A percentile compares a stretch with the other conserved stretches of the same genome.
phyloP scores from a whole-genome alignment of 1,140 invertebrate genomes.

The Mactra quadrangularis region DNA sequence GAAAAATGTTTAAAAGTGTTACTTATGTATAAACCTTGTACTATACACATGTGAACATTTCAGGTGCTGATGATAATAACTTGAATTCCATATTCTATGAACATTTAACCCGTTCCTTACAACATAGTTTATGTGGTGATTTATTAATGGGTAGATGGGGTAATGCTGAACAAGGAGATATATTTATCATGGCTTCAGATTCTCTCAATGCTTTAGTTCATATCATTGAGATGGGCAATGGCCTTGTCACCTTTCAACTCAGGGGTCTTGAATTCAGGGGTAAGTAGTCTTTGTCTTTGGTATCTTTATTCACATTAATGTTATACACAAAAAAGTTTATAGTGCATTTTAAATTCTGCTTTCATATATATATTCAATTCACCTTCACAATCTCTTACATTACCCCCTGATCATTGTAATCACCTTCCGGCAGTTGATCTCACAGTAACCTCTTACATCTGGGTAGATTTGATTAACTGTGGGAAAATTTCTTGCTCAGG shows the following conservation, averaged over 20 bases:
- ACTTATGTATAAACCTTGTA: too few relatives aligned
- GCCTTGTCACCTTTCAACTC: conserved; percentile 98
- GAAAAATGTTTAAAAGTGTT: too few relatives aligned
- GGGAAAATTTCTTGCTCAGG: too few relatives aligned
- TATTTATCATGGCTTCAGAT: conserved; percentile 98
- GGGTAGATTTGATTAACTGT: too few relatives aligned
- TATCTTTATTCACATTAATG: neutral
- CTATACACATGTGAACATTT: too few relatives aligned
- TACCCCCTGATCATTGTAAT: too few relatives aligned
- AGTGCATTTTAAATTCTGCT: too few relatives aligned
- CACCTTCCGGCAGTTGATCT: too few relatives aligned
- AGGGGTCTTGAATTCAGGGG: conserved; percentile 98
- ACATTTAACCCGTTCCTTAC: conserved; percentile 97
- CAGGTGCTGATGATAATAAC: conserved; percentile 97
- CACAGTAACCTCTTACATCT: too few relatives aligned
- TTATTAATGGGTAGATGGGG: conserved; percentile 91
- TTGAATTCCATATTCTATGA: conserved; percentile 99
- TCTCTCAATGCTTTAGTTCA: conserved; percentile 99
- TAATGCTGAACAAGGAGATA: conserved; percentile 97
- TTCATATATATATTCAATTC: too few relatives aligned
- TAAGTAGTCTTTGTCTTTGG: conserved; percentile 41
- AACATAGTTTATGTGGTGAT: conserved; percentile 98
- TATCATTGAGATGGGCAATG: conserved; percentile 99
- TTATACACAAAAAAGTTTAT: too few relatives aligned
- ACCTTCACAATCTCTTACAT: too few relatives aligned